A percentile compares a stretch with the other conserved stretches of the same genome.
Evolutionary conservation across 2,797 vertebrate species (phyloP).

Genomic region (Neosilurus hyrtlii): DNA sequence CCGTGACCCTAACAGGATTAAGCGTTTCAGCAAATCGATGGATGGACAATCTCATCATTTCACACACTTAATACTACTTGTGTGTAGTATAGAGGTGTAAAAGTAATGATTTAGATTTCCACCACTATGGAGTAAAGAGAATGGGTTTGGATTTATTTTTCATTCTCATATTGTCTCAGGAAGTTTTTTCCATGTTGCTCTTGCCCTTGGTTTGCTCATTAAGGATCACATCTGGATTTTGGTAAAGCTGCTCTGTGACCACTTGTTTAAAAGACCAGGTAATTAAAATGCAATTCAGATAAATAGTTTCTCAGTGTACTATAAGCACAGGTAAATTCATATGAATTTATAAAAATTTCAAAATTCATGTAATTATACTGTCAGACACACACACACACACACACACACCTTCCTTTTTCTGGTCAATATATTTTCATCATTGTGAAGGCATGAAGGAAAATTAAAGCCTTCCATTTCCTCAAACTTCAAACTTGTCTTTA

Average conservation of each 20-base stretch:
- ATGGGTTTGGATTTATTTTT: background rate
- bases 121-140: background rate
- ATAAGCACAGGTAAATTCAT: background rate
- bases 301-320: background rate
- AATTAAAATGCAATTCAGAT: background rate
- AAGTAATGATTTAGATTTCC: background rate
- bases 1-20: no score
- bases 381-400: background rate
- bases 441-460: conserved; percentile 47
- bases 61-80: background rate
- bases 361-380: background rate
- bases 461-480: conserved; percentile 56
- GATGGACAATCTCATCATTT: no score
- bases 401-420: background rate
- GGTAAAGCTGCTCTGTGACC: background rate
- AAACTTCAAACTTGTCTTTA: conserved; percentile 62
- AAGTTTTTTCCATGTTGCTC: background rate
- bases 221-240: background rate
- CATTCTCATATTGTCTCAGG: background rate
- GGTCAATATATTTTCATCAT: conserved; percentile 41
- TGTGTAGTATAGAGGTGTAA: background rate
- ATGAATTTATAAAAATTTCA: no score
- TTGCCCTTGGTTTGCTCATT: background rate
- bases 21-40: no score
- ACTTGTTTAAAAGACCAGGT: background rate